Evolutionary conservation across 1,140 invertebrate species (phyloP), one percentile per base, ranked within the genome.

Genomic region (Lycorma delicatula): DNA sequence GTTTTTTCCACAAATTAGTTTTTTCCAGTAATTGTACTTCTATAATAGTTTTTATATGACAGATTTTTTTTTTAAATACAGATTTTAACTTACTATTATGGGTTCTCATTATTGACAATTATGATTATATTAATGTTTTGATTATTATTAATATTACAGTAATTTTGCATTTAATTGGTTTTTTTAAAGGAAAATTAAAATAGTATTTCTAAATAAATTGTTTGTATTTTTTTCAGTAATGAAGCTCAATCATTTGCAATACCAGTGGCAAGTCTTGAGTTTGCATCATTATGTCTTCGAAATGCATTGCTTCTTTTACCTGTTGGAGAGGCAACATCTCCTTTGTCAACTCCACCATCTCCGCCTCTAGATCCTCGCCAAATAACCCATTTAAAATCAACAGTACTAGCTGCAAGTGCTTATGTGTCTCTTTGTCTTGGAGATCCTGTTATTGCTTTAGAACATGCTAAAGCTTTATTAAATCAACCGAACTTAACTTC

Each of bases 241-340:
- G 78, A 86, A 62, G 79, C 81, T 36, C 79, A 87, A 64, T 87
- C 84, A 0, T 85, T 82, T 67, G 87, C 88, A 1, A 87, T 93
- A 57, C 91, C 91, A 46, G 83, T 88, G 38, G 78, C 91, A 2
- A 91, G 87, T n/a, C 71, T 97, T 46, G 89, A 94, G 72, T 97
- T 96, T 78, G 91, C 86, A 11, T 82, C 84, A 11, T 68, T 95
- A 5, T 96, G 92, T 72, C 68, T 97, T 41, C 82, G 86, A 62
- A 97, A 95, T 77, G 90, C 92, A 13, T 71, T 89, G 20, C 49
- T 61, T n/a, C 55, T 68, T 23, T 22, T 66, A 3, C 55, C 44
- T 2, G n/a, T 54, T 36, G 36, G 20, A 11, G 38, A 61, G 3
- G 44, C 20, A 36, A 34, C 49, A 6, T 49, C 53, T 11, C 50